Conservation (phyloP, 2,113 vertebrate genomes). For the Ranitomeya imitator region DNA sequence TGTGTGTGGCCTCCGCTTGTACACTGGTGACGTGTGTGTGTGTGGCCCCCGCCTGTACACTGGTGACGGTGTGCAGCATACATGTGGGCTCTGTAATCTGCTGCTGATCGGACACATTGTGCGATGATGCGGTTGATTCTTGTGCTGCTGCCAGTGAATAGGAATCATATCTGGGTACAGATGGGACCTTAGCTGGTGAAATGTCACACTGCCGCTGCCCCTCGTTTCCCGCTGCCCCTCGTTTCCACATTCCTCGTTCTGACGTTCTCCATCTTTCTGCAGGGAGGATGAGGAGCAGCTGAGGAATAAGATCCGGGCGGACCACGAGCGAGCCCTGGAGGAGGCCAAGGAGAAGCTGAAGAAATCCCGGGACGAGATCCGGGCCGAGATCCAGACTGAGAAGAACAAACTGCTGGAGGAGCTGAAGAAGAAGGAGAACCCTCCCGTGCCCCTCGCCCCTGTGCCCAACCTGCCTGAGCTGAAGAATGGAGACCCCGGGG, state of each 20-base stretch:
- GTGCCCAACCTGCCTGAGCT: slow-evolving; percentile 90
- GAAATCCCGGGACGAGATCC: slow-evolving; percentile 91
- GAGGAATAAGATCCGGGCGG: slow-evolving; percentile 94
- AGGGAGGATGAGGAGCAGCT: slow-evolving; percentile 97
- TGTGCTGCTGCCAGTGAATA: too few species aligned
- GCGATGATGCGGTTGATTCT: too few species aligned
- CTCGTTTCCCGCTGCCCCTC: background rate
- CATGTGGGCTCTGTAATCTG: too few species aligned
- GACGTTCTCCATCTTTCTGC: slow-evolving; percentile 56
- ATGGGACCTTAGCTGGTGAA: too few species aligned
- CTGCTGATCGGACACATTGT: too few species aligned
- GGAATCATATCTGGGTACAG: background rate
- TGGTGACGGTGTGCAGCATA: too few species aligned
- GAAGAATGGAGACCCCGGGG: slow-evolving; percentile 86
- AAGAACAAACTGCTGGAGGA: slow-evolving; percentile 89
- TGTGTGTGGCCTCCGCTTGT: too few species aligned
- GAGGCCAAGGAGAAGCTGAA: slow-evolving; percentile 97
- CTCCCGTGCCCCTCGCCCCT: slow-evolving; percentile 86
- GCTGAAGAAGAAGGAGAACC: slow-evolving; percentile 83
- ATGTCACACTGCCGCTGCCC: too few species aligned
- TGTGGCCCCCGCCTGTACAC: too few species aligned
- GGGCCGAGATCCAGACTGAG: slow-evolving; percentile 95
- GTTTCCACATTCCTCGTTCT: background rate
- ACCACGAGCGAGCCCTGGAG: slow-evolving; percentile 94
- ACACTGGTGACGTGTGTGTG: too few species aligned